Percentiles rank a stretch among this genome's conserved stretches.
These are phyloP conservation scores for Sitobion miscanthi DNA, from an alignment of 1,140 invertebrate species.

Conservation along the genomic window DNA sequence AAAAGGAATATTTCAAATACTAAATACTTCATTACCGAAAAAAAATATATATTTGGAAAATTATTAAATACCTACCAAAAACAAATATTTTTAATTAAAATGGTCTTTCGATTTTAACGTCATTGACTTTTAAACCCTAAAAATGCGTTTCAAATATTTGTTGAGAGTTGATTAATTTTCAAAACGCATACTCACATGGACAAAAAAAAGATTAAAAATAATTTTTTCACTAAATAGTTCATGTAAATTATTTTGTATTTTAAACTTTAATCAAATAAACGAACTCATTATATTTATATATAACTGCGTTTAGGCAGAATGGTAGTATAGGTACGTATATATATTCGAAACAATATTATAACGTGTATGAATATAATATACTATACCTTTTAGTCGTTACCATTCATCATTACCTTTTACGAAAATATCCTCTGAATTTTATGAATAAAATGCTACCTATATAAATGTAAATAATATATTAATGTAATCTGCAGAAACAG, in stretches of 20 bases:
- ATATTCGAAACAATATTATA: neutral
- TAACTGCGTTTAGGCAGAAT: too few species aligned
- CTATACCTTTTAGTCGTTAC: too few species aligned
- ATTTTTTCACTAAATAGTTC: neutral
- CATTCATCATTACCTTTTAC: too few species aligned
- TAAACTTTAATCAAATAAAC: neutral
- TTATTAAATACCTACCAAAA: neutral
- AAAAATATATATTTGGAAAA: neutral
- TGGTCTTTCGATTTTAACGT: neutral
- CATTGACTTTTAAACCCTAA: neutral
- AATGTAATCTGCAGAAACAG: neutral
- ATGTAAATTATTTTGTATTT: neutral
- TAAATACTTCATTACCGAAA: neutral
- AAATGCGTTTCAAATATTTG: neutral
- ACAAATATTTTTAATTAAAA: slow-evolving; percentile 27
- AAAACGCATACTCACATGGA: neutral
- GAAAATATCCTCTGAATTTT: too few species aligned
- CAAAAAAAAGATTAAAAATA: neutral
- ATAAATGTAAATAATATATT: neutral
- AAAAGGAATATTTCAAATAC: neutral
- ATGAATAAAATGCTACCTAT: too few species aligned
- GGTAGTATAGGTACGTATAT: neutral
- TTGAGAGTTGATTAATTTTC: neutral
- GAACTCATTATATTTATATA: neutral
- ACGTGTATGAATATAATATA: neutral